These are phyloP conservation scores for Pelvicachromis taeniatus DNA, from an alignment of 2,113 vertebrate species.

Conservation along the genomic window DNA sequence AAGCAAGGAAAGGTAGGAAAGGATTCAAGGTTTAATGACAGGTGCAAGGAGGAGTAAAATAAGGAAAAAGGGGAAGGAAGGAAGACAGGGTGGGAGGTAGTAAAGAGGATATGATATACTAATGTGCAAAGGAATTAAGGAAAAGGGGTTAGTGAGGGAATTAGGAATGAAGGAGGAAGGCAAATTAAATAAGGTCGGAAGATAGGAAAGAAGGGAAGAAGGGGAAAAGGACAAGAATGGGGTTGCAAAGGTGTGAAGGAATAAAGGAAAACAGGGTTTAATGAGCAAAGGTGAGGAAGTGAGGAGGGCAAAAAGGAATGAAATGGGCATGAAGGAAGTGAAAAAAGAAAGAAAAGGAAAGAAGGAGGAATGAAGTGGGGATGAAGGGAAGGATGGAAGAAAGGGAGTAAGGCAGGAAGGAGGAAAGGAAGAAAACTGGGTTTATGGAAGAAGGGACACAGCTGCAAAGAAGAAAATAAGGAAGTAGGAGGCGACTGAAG, in stretches of 20 bases:
- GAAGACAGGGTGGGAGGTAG: not conserved
- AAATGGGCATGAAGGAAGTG: not conserved
- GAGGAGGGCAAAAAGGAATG: not conserved
- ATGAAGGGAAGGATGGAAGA: not conserved
- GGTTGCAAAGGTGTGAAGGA: not conserved
- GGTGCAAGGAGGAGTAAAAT: not conserved
- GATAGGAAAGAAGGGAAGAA: not conserved
- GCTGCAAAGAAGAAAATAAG: not conserved
- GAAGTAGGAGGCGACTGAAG: not conserved
- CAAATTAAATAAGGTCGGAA: not conserved
- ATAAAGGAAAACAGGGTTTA: not conserved
- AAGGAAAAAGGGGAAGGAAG: not conserved
- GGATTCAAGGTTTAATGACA: not conserved
- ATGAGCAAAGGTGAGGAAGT: not conserved
- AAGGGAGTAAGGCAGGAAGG: not conserved
- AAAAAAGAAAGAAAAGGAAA: not conserved
- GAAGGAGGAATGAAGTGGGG: not conserved
- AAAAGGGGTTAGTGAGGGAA: not conserved
- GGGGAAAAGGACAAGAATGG: not conserved
- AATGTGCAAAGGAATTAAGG: not conserved
- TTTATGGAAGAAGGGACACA: not conserved
- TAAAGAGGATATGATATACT: not conserved
- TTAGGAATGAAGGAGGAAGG: not conserved
- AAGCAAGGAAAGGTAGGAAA: not conserved
- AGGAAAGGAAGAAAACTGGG: not conserved